phyloP scores from a whole-genome alignment of 2,113 vertebrate genomes.

The Rhinopomastus cyanomelas region DNA sequence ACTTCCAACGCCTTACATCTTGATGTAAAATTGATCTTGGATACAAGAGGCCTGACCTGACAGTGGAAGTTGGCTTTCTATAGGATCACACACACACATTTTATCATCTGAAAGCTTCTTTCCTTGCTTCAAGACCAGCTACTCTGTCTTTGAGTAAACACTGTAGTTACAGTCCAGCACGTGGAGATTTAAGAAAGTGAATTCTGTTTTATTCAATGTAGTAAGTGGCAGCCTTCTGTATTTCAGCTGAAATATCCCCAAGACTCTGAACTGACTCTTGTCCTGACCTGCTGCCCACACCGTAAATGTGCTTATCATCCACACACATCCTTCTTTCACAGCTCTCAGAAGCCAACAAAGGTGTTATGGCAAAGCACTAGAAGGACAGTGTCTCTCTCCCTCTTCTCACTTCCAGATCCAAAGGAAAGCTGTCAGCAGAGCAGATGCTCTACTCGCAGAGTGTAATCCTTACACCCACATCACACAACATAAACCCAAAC shows the following conservation, averaged over 20 bases:
- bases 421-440: neutral
- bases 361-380: neutral
- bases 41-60: neutral
- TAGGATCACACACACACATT: neutral
- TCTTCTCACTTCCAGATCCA: neutral
- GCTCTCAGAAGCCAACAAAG: neutral
- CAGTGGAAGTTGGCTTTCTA: neutral
- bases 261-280: too few relatives aligned
- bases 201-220: neutral
- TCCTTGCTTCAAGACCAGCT: neutral
- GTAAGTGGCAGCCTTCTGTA: neutral
- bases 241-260: neutral
- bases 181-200: neutral
- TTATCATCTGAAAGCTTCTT: neutral
- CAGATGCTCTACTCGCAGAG: neutral
- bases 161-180: neutral
- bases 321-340: neutral
- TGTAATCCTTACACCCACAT: neutral
- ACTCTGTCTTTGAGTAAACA: neutral
- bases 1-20: neutral
- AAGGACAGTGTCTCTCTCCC: neutral
- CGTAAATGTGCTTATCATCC: neutral
- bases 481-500: neutral
- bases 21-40: neutral
- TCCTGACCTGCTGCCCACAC: too few relatives aligned